Base-by-base conservation (phyloP, 2,888 invertebrate genomes). In the Cyrtodaria siliqua region DNA sequence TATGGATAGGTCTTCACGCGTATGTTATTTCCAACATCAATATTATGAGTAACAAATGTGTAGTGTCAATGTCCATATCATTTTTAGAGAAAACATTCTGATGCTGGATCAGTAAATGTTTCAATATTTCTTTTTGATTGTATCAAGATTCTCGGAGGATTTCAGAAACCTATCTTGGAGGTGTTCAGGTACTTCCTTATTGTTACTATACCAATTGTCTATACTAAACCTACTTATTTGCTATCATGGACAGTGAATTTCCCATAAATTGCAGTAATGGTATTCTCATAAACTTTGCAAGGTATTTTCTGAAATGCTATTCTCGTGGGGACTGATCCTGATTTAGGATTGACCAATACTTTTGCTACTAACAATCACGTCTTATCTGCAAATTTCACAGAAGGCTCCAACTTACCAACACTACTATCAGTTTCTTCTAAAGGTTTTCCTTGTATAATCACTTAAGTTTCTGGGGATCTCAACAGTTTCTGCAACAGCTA, bases 1-100 rank as follows among this genome's bases (percentile, higher is more conserved):
- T 68, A 57, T 14, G 72, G 59, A 38, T 26, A 55, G 44, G 61
- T 67, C 55, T 66, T 61, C n/a, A 76, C 38, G 2, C 70, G 66
- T 49, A 27, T 44, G 20, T 47, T 42, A 38, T 71, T 57, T n/a
- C 71, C 68, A 12, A 63, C 68, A 50, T 77, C 59, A 56, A 73
- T 73, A 16, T 47, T 44, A 59, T 73, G 73, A 52, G 68, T 14
- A 8, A 60, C 33, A 68, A 16, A 4, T 20, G 20, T 12, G 66
- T 59, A 24, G 29, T 27, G 29, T 66, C 64, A 24, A 66, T 71
- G 23, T 71, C 71, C n/a, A 24, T 40, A 2, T 50, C 47, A 29
- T 49, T 47, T 29, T 20, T 52, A n/a, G 50, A 63, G 44, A 72
- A 72, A 0, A 66, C 27, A 23, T 53, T 44, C 23, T 63, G 40